Conservation (phyloP, 2,113 vertebrate species). For the Euleptes europaea region DNA sequence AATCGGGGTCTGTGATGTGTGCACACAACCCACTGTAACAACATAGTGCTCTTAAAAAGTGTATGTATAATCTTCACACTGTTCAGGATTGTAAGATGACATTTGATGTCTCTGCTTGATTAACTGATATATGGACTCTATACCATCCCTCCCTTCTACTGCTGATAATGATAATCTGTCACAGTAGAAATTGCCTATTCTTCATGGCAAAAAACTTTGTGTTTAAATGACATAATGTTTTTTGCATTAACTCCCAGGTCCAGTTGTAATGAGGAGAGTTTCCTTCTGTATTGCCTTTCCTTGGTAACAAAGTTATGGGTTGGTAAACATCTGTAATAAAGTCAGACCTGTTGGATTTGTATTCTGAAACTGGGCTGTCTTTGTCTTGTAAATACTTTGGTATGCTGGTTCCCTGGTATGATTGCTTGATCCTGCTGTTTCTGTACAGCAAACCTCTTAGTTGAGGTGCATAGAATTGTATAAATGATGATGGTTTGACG, state of each 20-base stretch:
- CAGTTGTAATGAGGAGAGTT: background rate
- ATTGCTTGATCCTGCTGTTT: background rate
- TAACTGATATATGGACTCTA: background rate
- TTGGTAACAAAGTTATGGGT: background rate
- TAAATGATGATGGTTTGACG: background rate
- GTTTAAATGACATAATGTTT: background rate
- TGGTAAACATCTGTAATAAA: background rate
- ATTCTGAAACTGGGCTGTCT: background rate
- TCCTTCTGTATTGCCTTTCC: background rate
- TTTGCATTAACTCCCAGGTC: background rate
- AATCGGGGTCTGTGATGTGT: background rate
- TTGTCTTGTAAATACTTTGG: background rate
- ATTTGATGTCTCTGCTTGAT: background rate
- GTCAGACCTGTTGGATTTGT: background rate
- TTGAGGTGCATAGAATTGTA: background rate
- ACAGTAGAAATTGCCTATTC: background rate
- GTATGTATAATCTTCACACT: constrained; percentile 1
- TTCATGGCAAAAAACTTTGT: background rate
- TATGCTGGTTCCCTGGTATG: background rate
- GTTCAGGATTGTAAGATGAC: background rate
- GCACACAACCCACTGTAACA: background rate
- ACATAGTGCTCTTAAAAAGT: background rate
- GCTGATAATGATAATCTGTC: constrained; percentile 4
- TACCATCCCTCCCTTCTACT: background rate
- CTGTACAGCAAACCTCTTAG: background rate